Evolutionary conservation across 2,113 vertebrate species (phyloP), one percentile per base, ranked within the genome.

Genomic region (Catharus fuscescens): DNA sequence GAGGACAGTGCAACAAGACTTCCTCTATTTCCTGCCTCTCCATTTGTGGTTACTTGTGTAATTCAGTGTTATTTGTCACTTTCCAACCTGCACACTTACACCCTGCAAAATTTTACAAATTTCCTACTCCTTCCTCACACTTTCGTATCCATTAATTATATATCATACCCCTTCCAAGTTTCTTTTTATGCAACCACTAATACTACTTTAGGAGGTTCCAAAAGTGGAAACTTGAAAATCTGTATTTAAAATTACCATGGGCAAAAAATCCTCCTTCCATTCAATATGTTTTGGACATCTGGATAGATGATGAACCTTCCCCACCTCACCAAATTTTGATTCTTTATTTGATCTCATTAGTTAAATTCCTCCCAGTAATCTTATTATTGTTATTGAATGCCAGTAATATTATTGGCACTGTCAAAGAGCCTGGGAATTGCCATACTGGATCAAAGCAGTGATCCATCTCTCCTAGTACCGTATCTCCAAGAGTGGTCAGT

Each of bases 311-410:
- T 4, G 8, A 48, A 92, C 48, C 36, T 90, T 92, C 79, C 50
- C 32, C 60, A 86, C 53, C 60, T 44, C 42, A 91, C 44, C 57
- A 88, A 94, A 90, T 96, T 95, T 95, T 95, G 56, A 69, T 84
- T 92, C 92, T 93, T 95, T 88, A 88, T 96, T 88, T 96, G 76
- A 93, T 93, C 82, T 95, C 83, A 93, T 95, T 96, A 89, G 64
- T 80, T 95, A 80, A 86, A 97, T 94, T 96, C 92, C 57, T 93
- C 50, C 50, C 4, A 1, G 80, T 92, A 96, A 97, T 97, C 88
- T 95, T 92, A 88, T 93, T 97, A 96, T 65, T 94, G 64, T 84
- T 95, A 76, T 31, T 88, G 90, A 71, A 92, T 95, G 90, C 83
- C 93, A 92, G 88, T 88, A 95, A 93, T 91, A 94, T 92, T 93